These are phyloP conservation scores for Pandemis cinnamomeana DNA, from an alignment of 2,888 invertebrate genomes.

Conservation along the genomic window DNA sequence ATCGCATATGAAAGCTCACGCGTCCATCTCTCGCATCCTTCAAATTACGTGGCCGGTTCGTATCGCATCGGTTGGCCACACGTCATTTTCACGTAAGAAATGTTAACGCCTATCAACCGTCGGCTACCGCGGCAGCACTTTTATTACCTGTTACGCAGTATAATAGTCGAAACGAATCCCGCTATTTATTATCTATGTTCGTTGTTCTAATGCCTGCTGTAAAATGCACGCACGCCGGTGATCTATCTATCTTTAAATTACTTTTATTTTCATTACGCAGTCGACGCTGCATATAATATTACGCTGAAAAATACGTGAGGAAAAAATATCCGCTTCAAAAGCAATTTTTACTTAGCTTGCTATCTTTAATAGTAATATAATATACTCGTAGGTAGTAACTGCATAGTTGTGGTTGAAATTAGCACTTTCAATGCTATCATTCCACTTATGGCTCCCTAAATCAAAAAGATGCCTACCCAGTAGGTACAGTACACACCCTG, in stretches of 20 bases:
- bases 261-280: not conserved
- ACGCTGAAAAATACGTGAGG: not conserved
- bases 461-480: too few species aligned
- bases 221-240: not conserved
- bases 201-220: not conserved
- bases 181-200: constrained; percentile 22
- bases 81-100: constrained; percentile 42
- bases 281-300: not conserved
- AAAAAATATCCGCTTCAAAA: not conserved
- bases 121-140: constrained; percentile 29
- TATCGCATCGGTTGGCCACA: constrained; percentile 43
- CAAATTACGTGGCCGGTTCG: constrained; percentile 31
- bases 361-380: too few species aligned
- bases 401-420: too few species aligned
- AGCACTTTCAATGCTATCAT: too few species aligned
- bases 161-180: constrained; percentile 38
- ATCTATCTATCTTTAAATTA: not conserved
- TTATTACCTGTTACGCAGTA: constrained; percentile 42
- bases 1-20: constrained; percentile 4
- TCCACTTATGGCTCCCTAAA: too few species aligned
- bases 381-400: too few species aligned
- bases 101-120: constrained; percentile 38
- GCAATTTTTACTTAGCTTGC: too few species aligned
- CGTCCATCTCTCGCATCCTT: constrained; percentile 19
- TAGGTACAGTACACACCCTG: too few species aligned